Evolutionary conservation across 2,797 vertebrate species (phyloP), one percentile per base, ranked within the genome.

Genomic region (Chromis chromis): DNA sequence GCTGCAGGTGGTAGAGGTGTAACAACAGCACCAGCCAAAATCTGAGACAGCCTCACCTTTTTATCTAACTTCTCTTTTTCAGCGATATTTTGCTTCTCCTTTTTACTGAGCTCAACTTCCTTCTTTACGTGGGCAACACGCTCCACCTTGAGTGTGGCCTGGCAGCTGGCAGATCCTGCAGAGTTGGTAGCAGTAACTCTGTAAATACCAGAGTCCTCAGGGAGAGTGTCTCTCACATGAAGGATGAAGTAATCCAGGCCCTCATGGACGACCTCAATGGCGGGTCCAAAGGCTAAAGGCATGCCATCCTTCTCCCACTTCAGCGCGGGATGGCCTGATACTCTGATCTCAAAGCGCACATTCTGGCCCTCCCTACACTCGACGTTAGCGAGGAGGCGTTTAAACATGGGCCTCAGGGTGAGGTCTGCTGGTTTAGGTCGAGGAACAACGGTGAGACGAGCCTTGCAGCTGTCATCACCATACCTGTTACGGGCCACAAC

Each of bases 301-400:
- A 94, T 96, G 49, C 96, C 98, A 75, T 99, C 97, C 90, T 99
- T 99, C 89, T 99, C 98, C 98, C 98, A 99, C 89, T 96, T 97
- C 74, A 99, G 54, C 0, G 86, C 83, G 24, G 98, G 98, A 78
- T 94, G 95, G 40, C 97, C 98, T 49, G 97, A 98, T 28, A 99
- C 97, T 83, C 98, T 95, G 58, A 99, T 98, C 89, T 99, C 98
- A 95, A 99, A 99, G 82, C 97, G 96, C 53, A 95, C 89, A 14
- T 94, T 96, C 71, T 99, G 97, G 66, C 98, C 96, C 92, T 99
- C 98, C 75, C 91, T 96, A 84, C 98, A 99, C 84, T 98, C 98
- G 16, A 96, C 90, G 56, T 99, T 99, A 81, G 98, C 97, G 48
- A 99, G 94, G 46, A 99, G 86, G 16, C 98, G 96, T 93, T 99